Percentiles rank a stretch among this genome's conserved stretches.
Evolutionary conservation across 2,888 invertebrate genomes (phyloP).

Genomic region (Scaptomyza parva): DNA sequence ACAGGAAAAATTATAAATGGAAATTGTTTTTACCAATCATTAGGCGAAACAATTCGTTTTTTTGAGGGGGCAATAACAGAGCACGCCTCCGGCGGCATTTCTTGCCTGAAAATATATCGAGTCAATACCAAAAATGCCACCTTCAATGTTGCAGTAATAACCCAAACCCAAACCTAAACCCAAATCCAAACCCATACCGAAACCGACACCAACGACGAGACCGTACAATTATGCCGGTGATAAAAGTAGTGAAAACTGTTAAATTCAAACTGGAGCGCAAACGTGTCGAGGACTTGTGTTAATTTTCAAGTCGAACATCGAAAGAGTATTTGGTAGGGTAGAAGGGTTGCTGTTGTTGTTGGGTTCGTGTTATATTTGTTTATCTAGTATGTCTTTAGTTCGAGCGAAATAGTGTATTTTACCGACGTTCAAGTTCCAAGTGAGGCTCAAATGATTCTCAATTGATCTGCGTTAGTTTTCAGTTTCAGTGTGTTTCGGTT

Average conservation of each 20-base stretch:
- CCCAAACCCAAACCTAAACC: not conserved
- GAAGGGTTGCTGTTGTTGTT: not conserved
- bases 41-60: constrained; percentile 40
- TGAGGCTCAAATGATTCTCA: not conserved
- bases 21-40: constrained; percentile 67
- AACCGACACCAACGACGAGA: not conserved
- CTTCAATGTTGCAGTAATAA: constrained; percentile 55
- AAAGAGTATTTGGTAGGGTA: not conserved
- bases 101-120: constrained; percentile 58
- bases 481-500: constrained; percentile 17
- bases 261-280: constrained; percentile 28
- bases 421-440: not conserved
- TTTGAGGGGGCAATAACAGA: not conserved
- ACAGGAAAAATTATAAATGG: not conserved
- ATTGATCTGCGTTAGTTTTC: not conserved
- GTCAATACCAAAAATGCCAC: constrained; percentile 74
- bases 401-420: constrained; percentile 2
- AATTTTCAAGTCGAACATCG: constrained; percentile 33
- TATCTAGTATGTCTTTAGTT: too few species aligned
- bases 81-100: constrained; percentile 32
- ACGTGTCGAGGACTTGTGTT: constrained; percentile 44
- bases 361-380: not conserved
- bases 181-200: not conserved
- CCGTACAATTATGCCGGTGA: constrained; percentile 10
- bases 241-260: constrained; percentile 13